Conservation (phyloP, 1,140 invertebrate species). For the Drosophila prosaltans region DNA sequence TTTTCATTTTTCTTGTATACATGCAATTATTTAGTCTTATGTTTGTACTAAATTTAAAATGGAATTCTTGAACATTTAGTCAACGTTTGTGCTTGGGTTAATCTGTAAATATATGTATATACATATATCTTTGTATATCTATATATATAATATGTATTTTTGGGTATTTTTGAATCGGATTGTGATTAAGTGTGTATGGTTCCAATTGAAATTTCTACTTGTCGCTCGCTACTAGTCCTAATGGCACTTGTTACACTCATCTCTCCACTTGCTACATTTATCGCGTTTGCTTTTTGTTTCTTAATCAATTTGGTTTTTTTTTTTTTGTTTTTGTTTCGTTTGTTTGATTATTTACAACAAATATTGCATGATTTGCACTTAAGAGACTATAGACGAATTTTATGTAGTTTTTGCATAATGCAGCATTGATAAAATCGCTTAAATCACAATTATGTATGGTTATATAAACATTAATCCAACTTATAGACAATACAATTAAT, state of each 20-base stretch:
- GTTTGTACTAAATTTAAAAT: conserved; percentile 75
- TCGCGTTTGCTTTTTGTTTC: conserved; percentile 30
- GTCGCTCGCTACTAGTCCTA: conserved; percentile 71
- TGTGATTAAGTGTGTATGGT: conserved; percentile 29
- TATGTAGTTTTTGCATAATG: conserved; percentile 79
- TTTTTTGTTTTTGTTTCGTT: conserved; percentile 24
- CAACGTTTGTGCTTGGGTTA: conserved; percentile 27
- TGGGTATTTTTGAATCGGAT: conserved; percentile 7
- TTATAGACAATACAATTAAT: conserved; percentile 57
- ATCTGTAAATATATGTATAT: conserved; percentile 27
- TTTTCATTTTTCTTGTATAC: conserved; percentile 2
- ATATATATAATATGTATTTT: background rate
- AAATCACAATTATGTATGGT: conserved; percentile 82
- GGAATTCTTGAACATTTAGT: conserved; percentile 58
- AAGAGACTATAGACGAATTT: conserved; percentile 73
- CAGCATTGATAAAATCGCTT: conserved; percentile 83
- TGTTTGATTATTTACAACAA: conserved; percentile 78
- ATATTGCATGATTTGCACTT: conserved; percentile 74
- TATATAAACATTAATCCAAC: conserved; percentile 74
- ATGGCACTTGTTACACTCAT: conserved; percentile 77
- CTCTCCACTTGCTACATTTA: conserved; percentile 57
- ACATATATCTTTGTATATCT: conserved; percentile 36
- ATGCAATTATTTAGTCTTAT: conserved; percentile 57
- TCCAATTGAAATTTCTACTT: conserved; percentile 30
- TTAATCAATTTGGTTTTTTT: conserved; percentile 20